Evolutionary conservation across 2,113 vertebrate species (phyloP).

Genomic region (Pseudopipra pipra): DNA sequence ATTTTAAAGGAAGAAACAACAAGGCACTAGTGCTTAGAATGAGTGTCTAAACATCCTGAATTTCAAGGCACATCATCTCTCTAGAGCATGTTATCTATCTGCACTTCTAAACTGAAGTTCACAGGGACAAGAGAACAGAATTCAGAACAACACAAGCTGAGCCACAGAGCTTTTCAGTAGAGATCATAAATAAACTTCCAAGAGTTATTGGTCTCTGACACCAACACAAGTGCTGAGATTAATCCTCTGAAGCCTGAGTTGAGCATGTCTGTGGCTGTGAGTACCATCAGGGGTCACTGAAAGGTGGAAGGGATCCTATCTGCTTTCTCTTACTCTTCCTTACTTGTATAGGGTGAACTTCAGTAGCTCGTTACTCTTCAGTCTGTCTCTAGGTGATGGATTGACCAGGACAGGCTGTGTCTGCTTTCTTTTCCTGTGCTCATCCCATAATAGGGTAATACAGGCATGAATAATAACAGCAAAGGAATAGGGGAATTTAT

Average conservation of each 20-base stretch:
- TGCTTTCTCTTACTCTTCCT: background rate
- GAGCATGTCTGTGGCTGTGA: background rate
- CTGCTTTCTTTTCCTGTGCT: background rate
- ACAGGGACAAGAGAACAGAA: background rate
- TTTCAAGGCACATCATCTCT: background rate
- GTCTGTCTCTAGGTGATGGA: background rate
- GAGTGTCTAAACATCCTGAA: background rate
- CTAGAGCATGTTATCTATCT: background rate
- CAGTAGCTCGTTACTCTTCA: background rate
- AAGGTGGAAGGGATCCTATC: background rate
- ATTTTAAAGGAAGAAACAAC: background rate
- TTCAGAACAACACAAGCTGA: background rate
- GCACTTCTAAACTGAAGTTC: background rate
- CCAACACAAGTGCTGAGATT: background rate
- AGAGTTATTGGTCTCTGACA: background rate
- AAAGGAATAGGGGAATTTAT: background rate
- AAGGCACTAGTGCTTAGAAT: background rate
- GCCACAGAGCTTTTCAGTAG: background rate
- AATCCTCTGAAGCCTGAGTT: background rate
- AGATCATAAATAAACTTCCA: background rate
- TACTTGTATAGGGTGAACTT: background rate
- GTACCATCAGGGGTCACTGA: background rate
- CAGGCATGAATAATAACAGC: background rate
- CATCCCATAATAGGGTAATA: background rate
- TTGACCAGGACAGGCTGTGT: background rate